A percentile compares a stretch with the other conserved stretches of the same genome.
These are phyloP conservation scores for Mesoclemmys tuberculata DNA, from an alignment of 2,113 vertebrate species.

Conservation along the genomic window DNA sequence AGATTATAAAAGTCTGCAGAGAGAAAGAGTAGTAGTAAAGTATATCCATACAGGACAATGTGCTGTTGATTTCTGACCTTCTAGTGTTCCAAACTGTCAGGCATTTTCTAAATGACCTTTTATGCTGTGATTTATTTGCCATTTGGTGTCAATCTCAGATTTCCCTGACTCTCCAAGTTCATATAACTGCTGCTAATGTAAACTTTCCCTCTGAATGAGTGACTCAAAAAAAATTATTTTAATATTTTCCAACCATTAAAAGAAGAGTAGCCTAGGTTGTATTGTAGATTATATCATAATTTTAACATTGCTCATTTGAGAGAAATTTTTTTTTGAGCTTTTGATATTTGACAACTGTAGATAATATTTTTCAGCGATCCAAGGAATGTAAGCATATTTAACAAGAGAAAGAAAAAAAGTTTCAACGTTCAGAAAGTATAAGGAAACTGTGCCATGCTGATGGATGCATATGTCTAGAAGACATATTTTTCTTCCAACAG, in stretches of 20 bases:
- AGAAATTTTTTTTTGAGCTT: neutral
- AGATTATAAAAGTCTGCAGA: constrained; percentile 22
- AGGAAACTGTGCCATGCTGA: neutral
- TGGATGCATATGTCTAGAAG: neutral
- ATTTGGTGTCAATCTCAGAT: constrained; percentile 54
- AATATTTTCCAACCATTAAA: neutral
- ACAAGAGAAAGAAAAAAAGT: neutral
- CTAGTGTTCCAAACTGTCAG: constrained; percentile 58
- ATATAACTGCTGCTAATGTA: constrained; percentile 13
- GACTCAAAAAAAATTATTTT: neutral
- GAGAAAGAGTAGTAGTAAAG: neutral
- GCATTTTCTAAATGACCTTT: constrained; percentile 71
- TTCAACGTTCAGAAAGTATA: neutral
- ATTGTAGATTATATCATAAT: neutral
- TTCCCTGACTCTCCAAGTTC: neutral
- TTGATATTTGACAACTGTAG: constrained; percentile 1
- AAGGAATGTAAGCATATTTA: neutral
- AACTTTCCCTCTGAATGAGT: constrained; percentile 54
- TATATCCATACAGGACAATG: constrained; percentile 42
- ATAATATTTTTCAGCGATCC: neutral
- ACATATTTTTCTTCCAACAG: neutral
- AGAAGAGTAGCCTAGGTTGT: neutral
- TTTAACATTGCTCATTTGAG: neutral
- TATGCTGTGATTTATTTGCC: constrained; percentile 45
- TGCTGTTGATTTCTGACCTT: constrained; percentile 70